These are phyloP conservation scores for Anhinga anhinga DNA, from an alignment of 2,113 vertebrate species.

Conservation along the genomic window DNA sequence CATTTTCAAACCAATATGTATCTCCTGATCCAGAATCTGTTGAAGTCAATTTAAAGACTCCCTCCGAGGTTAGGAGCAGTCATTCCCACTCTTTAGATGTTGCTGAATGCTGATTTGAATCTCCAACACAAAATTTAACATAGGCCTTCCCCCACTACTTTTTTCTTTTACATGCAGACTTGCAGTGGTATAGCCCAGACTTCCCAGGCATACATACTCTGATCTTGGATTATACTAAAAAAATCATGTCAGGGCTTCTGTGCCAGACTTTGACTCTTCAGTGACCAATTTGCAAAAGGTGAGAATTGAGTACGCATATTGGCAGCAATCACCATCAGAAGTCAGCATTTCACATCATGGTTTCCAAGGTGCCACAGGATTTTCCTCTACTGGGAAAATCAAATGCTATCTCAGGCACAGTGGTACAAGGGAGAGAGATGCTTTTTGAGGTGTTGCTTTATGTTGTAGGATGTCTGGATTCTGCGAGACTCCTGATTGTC, in stretches of 20 bases:
- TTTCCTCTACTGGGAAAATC: not conserved
- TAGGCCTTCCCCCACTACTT: not conserved
- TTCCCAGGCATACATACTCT: not conserved
- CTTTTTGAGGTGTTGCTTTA: not conserved
- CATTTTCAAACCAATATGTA: not conserved
- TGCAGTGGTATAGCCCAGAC: not conserved
- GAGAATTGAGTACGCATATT: not conserved
- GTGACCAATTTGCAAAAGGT: not conserved
- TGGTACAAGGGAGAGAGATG: not conserved
- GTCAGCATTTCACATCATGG: rapidly evolving
- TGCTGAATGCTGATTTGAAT: not conserved
- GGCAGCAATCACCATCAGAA: not conserved
- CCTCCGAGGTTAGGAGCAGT: not conserved
- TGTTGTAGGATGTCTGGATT: not conserved
- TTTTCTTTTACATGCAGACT: not conserved
- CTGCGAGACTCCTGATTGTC: not conserved
- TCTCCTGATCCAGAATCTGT: not conserved
- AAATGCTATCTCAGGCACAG: not conserved
- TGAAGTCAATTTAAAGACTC: not conserved
- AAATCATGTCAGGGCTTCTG: not conserved
- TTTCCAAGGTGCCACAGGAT: not conserved
- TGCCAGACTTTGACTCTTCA: not conserved
- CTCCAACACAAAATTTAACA: not conserved
- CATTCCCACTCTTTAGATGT: not conserved
- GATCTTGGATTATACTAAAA: not conserved